phyloP scores from a whole-genome alignment of 2,797 vertebrate genomes.

The Diplodus puntazzo region DNA sequence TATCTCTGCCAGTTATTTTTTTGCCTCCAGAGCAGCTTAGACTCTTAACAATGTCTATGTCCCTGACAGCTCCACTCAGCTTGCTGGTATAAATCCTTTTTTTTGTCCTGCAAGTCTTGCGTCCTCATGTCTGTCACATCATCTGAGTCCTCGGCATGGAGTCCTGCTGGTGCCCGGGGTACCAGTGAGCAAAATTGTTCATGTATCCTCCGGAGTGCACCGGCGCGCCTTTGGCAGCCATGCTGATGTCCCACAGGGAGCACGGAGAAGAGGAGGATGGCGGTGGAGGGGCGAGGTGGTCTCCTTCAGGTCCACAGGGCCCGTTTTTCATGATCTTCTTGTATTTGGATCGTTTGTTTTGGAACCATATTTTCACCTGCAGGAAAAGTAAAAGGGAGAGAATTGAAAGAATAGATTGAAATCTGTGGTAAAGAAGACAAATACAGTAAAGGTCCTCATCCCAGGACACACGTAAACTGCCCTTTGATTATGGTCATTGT shows the following conservation, averaged over 20 bases:
- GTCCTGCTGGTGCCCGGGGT: constrained; percentile 89
- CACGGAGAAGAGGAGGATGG: constrained; percentile 87
- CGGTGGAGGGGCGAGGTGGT: constrained; percentile 80
- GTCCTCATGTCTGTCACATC: constrained; percentile 85
- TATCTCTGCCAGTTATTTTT: constrained; percentile 22
- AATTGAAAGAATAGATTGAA: not conserved
- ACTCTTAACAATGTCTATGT: constrained; percentile 18
- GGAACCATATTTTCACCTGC: constrained; percentile 98
- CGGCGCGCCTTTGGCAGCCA: constrained; percentile 84
- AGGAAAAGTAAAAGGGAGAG: constrained; percentile 5
- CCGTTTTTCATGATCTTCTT: constrained; percentile 97
- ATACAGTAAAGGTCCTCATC: not conserved
- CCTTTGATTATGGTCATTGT: no score
- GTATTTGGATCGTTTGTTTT: constrained; percentile 96
- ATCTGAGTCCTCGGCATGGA: constrained; percentile 86
- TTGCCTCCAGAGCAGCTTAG: constrained; percentile 49
- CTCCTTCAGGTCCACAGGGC: constrained; percentile 85
- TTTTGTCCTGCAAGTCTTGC: constrained; percentile 22
- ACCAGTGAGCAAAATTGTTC: constrained; percentile 93
- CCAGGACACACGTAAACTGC: not conserved
- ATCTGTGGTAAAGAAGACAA: not conserved
- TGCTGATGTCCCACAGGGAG: constrained; percentile 89
- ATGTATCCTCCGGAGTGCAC: constrained; percentile 87
- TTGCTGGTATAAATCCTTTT: constrained; percentile 41
- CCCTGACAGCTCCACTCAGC: constrained; percentile 28